Conservation (phyloP, 2,888 invertebrate species). For the Xanthia togata region DNA sequence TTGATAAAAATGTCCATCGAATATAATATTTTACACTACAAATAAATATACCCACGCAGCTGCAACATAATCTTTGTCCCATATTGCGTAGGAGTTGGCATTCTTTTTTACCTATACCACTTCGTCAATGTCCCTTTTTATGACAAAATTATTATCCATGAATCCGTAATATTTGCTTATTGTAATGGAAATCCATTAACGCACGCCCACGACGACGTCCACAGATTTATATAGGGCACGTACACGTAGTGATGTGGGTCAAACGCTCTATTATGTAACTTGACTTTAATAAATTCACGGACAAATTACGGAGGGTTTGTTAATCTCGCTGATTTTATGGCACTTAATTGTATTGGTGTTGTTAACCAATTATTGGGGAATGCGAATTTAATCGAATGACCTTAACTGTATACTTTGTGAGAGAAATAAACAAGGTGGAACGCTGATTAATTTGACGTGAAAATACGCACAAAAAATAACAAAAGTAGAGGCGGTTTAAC, state of each 20-base stretch:
- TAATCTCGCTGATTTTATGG: slow-evolving; percentile 43
- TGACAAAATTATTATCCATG: slow-evolving; percentile 68
- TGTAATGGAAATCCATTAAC: slow-evolving; percentile 82
- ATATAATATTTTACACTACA: slow-evolving; percentile 35
- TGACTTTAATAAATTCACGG: slow-evolving; percentile 48
- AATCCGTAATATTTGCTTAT: slow-evolving; percentile 71
- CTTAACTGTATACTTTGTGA: slow-evolving; percentile 33
- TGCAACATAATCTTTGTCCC: slow-evolving; percentile 45
- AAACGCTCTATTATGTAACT: slow-evolving; percentile 60
- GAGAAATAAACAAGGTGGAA: slow-evolving; percentile 30
- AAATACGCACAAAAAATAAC: slow-evolving; percentile 37
- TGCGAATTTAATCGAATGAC: slow-evolving; percentile 47
- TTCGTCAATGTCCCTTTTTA: slow-evolving; percentile 65
- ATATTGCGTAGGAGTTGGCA: slow-evolving; percentile 55
- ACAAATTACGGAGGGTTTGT: slow-evolving; percentile 39
- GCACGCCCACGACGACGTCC: slow-evolving; percentile 70
- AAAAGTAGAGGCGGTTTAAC: slow-evolving; percentile 19
- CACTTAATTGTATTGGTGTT: slow-evolving; percentile 34
- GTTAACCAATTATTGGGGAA: slow-evolving; percentile 38
- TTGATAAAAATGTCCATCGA: slow-evolving; percentile 20
- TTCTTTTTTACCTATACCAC: slow-evolving; percentile 53
- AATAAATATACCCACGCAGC: slow-evolving; percentile 54
- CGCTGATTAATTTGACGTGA: slow-evolving; percentile 28
- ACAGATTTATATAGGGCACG: slow-evolving; percentile 65
- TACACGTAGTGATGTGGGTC: slow-evolving; percentile 61